These are phyloP conservation scores for Halesus radiatus DNA, from an alignment of 1,140 invertebrate genomes.

Conservation along the genomic window DNA sequence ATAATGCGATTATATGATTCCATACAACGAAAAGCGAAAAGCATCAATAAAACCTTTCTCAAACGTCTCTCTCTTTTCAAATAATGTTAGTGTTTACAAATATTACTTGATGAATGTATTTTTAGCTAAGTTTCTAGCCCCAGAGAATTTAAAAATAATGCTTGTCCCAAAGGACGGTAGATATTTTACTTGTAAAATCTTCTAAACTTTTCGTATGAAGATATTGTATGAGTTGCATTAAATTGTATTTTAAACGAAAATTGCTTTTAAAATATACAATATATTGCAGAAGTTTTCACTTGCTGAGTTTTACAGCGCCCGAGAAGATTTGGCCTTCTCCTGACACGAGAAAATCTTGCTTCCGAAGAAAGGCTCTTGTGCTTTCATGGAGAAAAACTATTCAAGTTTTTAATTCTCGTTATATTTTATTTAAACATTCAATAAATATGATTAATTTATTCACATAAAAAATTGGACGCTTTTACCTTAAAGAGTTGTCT, in stretches of 20 bases:
- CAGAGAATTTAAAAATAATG: no score
- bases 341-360: conserved; percentile 15
- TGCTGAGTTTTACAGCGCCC: neutral
- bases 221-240: conserved; percentile 21
- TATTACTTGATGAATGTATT: no score
- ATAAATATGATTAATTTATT: no score
- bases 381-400: neutral
- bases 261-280: conserved; percentile 34
- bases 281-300: conserved; percentile 15
- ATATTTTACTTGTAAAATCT: conserved; percentile 3
- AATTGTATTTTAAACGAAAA: conserved; percentile 36
- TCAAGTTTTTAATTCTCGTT: neutral
- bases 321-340: conserved; percentile 5
- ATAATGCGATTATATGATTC: no score
- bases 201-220: conserved; percentile 25
- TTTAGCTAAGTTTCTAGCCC: no score
- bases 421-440: neutral
- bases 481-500: no score
- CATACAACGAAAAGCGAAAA: no score
- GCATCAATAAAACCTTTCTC: no score
- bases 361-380: neutral
- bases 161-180: no score
- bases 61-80: no score
- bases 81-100: no score
- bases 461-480: no score